Conservation (phyloP, 1,140 invertebrate species). For the Eciton burchellii region DNA sequence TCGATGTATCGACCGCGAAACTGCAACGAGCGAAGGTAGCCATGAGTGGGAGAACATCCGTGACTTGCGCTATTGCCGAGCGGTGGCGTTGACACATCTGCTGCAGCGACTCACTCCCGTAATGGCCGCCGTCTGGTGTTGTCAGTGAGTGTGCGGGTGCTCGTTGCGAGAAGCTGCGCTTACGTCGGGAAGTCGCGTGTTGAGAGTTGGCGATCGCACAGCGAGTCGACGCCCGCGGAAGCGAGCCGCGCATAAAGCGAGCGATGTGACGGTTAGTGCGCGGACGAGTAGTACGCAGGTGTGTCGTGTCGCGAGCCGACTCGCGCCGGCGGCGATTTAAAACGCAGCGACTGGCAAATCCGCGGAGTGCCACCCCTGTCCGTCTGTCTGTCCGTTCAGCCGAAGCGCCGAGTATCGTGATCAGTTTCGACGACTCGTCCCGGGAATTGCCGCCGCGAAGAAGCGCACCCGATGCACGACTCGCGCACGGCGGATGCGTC, state of each 20-base stretch:
- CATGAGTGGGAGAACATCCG: not conserved
- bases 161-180: conserved; percentile 54
- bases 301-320: conserved; percentile 1
- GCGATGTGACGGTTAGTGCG: conserved; percentile 21
- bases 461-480: conserved; percentile 21
- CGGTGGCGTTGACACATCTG: conserved; percentile 72
- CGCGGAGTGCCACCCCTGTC: conserved; percentile 10
- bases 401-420: conserved; percentile 18
- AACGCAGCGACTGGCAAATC: conserved; percentile 23
- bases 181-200: conserved; percentile 24
- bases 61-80: conserved; percentile 56
- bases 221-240: not conserved
- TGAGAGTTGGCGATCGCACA: not conserved
- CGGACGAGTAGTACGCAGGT: not conserved
- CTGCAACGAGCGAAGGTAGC: not conserved
- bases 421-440: conserved; percentile 17
- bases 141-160: conserved; percentile 74
- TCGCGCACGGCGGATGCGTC: conserved; percentile 8
- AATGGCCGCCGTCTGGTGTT: conserved; percentile 84
- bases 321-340: conserved; percentile 54
- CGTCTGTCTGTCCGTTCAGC: conserved; percentile 54
- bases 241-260: not conserved
- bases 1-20: not conserved
- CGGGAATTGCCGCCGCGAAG: conserved; percentile 8
- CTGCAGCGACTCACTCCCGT: conserved; percentile 77